Conservation (phyloP, 2,113 vertebrate species). For the Ammodytes dubius region DNA sequence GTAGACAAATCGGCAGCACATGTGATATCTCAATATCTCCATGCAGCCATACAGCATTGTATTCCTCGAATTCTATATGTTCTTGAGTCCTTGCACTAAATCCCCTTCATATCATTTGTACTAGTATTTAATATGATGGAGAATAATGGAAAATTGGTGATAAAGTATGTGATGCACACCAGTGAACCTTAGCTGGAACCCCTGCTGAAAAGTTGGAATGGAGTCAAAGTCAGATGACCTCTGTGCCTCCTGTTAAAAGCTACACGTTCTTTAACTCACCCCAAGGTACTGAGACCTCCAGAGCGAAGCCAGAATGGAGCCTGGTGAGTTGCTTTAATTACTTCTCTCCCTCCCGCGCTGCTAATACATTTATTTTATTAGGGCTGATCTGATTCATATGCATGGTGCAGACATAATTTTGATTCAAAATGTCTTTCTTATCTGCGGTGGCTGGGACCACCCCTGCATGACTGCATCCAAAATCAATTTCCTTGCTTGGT, state of each 20-base stretch:
- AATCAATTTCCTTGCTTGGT: constrained; percentile 82
- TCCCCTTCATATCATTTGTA: constrained; percentile 2
- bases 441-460: constrained; percentile 66
- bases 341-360: constrained; percentile 65
- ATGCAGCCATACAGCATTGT: background rate
- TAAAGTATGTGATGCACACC: background rate
- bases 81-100: background rate
- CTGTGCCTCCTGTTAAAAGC: constrained; percentile 51
- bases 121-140: background rate
- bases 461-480: constrained; percentile 81
- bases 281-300: constrained; percentile 58
- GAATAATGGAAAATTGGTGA: background rate
- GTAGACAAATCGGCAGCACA: background rate
- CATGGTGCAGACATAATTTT: constrained; percentile 76
- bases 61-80: background rate
- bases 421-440: constrained; percentile 79
- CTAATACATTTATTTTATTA: constrained; percentile 84
- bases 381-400: constrained; percentile 80
- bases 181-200: constrained; percentile 26
- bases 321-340: constrained; percentile 80
- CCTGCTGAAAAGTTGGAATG: constrained; percentile 40
- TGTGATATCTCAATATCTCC: background rate
- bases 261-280: constrained; percentile 50
- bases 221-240: constrained; percentile 63
- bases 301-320: constrained; percentile 57